A percentile compares a stretch with the other conserved stretches of the same genome.
Conservation (phyloP, 2,113 vertebrate genomes). For the Eleginops maclovinus region DNA sequence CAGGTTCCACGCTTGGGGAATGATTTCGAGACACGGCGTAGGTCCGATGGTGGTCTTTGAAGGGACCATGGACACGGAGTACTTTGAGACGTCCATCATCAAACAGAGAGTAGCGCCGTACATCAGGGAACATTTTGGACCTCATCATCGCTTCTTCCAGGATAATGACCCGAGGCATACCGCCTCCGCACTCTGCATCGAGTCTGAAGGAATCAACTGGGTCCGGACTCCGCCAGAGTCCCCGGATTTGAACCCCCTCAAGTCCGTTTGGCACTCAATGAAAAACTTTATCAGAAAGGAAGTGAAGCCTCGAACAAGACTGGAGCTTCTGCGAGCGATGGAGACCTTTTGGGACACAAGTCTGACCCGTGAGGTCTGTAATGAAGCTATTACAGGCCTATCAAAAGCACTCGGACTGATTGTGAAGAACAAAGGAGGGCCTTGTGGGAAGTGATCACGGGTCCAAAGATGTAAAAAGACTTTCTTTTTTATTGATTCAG, state of each 20-base stretch:
- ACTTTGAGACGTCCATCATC: not conserved
- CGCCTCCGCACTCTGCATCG: not conserved
- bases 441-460: too few species aligned
- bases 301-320: not conserved
- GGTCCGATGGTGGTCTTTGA: not conserved
- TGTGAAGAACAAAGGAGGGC: not conserved
- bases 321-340: not conserved
- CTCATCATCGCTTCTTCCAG: not conserved
- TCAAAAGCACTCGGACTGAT: not conserved
- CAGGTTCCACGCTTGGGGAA: not conserved
- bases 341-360: not conserved
- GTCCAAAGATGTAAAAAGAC: too few species aligned
- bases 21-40: not conserved
- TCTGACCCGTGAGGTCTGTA: not conserved
- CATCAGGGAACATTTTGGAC: not conserved
- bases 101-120: not conserved
- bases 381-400: not conserved
- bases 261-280: not conserved
- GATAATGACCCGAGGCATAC: not conserved
- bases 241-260: not conserved
- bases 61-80: not conserved
- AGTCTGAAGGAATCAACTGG: slow-evolving; percentile 4
- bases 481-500: too few species aligned
- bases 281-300: not conserved
- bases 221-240: not conserved